These are phyloP conservation scores for Chloroceryle amazona DNA, from an alignment of 2,797 vertebrate genomes.

Conservation along the genomic window DNA sequence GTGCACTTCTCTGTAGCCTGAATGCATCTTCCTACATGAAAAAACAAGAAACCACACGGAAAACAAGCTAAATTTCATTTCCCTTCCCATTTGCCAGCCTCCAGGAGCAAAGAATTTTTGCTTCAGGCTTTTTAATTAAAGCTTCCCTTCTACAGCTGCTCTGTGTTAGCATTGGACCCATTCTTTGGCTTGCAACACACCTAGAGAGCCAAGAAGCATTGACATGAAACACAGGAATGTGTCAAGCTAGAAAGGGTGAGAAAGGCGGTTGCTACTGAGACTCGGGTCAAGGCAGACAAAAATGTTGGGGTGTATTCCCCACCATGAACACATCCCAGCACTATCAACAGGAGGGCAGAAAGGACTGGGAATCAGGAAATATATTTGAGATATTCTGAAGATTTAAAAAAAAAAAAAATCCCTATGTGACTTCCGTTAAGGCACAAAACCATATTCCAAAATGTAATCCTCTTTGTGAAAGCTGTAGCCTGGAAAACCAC, in stretches of 20 bases:
- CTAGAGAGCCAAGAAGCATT: background rate
- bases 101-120: background rate
- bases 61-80: background rate
- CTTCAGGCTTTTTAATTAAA: conserved; percentile 49
- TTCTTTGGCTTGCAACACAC: background rate
- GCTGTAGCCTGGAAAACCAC: accelerated
- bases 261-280: background rate
- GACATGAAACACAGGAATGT: background rate
- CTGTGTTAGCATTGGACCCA: background rate
- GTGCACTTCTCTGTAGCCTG: background rate
- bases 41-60: conserved; percentile 11
- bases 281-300: background rate
- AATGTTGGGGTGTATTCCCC: background rate
- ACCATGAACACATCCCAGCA: background rate
- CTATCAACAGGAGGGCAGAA: background rate
- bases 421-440: accelerated
- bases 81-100: conserved; percentile 22
- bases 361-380: background rate
- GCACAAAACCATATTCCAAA: background rate
- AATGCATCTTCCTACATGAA: background rate
- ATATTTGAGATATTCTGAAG: background rate
- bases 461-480: background rate
- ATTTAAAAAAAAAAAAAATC: background rate
- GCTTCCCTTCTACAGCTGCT: conserved; percentile 29
- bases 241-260: background rate